Conservation (phyloP, 1,140 invertebrate genomes). For the Anoplolepis gracilipes region DNA sequence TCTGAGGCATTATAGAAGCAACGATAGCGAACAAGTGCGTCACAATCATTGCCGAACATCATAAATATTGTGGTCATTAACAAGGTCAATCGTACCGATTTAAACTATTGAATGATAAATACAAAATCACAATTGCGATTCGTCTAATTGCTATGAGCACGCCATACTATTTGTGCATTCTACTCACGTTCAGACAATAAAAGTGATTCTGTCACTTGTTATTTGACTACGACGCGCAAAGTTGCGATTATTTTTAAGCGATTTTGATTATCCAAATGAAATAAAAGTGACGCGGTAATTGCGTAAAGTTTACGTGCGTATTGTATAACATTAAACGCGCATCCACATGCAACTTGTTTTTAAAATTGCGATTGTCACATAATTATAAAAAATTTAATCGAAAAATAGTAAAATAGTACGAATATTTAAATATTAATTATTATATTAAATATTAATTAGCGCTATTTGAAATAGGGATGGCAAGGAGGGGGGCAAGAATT, state of each 20-base stretch:
- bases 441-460: too few relatives aligned
- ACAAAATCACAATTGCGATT: conserved; percentile 75
- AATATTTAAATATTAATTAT: conserved; percentile 18
- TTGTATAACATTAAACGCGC: neutral
- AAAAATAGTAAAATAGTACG: neutral
- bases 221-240: neutral
- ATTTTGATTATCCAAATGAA: conserved; percentile 33
- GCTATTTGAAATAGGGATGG: neutral
- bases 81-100: conserved; percentile 30
- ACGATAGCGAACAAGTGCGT: neutral
- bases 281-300: conserved; percentile 14
- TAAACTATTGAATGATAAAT: conserved; percentile 80
- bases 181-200: conserved; percentile 19
- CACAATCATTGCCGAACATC: conserved; percentile 6
- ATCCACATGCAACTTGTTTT: neutral
- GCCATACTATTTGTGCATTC: conserved; percentile 75
- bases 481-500: neutral
- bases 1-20: neutral
- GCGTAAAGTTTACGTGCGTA: neutral
- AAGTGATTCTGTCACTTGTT: conserved; percentile 11
- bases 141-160: conserved; percentile 76
- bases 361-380: neutral
- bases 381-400: neutral
- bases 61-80: conserved; percentile 6
- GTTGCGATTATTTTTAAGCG: neutral